Conservation (phyloP, 2,888 invertebrate species). For the Mycalesis mineus region DNA sequence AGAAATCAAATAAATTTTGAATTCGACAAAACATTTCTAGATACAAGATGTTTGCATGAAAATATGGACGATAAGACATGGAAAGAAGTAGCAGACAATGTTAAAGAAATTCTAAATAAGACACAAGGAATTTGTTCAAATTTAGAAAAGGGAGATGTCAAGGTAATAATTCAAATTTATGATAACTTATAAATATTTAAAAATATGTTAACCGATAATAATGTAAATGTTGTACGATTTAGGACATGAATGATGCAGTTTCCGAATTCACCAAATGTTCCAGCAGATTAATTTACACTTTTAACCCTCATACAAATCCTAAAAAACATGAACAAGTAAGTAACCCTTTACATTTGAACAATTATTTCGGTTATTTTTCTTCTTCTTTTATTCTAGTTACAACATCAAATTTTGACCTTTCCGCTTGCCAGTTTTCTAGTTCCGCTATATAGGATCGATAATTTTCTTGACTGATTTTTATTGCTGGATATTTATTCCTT, state of each 20-base stretch:
- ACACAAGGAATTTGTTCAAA: slow-evolving; percentile 22
- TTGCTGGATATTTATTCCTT: no score
- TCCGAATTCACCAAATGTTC: slow-evolving; percentile 30
- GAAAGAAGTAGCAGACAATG: slow-evolving; percentile 20
- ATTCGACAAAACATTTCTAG: slow-evolving; percentile 13
- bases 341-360: no score
- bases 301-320: slow-evolving; percentile 29
- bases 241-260: slow-evolving; percentile 32
- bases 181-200: no score
- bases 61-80: slow-evolving; percentile 23
- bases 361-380: no score
- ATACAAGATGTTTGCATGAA: slow-evolving; percentile 18
- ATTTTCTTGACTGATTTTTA: no score
- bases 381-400: no score
- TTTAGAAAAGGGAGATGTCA: slow-evolving; percentile 7
- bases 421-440: no score
- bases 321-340: slow-evolving; percentile 32
- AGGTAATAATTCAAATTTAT: slow-evolving; percentile 13
- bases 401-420: no score
- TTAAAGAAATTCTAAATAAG: slow-evolving; percentile 22
- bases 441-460: no score
- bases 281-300: slow-evolving; percentile 31
- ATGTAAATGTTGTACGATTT: slow-evolving; percentile 8
- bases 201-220: no score
- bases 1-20: not conserved